phyloP scores from a whole-genome alignment of 2,888 invertebrate species.

The Thereva unica region DNA sequence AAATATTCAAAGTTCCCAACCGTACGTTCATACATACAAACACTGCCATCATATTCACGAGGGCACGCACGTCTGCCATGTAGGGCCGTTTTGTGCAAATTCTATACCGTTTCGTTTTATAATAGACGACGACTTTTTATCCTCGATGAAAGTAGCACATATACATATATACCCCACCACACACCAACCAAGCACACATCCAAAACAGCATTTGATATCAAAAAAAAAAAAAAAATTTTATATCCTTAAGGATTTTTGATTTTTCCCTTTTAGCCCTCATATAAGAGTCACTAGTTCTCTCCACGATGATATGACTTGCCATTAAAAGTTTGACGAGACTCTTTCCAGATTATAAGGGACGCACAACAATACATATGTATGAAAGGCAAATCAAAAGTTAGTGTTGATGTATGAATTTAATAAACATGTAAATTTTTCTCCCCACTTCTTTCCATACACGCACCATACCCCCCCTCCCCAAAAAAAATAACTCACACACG shows the following conservation, averaged over 20 bases:
- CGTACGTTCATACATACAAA: slow-evolving; percentile 1
- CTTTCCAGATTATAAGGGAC: too few species aligned
- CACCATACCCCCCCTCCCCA: too few species aligned
- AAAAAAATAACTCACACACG: too few species aligned
- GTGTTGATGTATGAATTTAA: slow-evolving; percentile 28
- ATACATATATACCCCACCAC: too few species aligned
- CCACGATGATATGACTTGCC: slow-evolving; percentile 29
- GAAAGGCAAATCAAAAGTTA: too few species aligned
- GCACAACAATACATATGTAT: slow-evolving; percentile 24
- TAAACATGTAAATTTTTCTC: slow-evolving; percentile 29
- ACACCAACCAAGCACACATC: too few species aligned
- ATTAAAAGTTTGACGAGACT: slow-evolving; percentile 26
- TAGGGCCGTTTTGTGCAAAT: slow-evolving; percentile 14
- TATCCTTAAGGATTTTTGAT: slow-evolving; percentile 9
- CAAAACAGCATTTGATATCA: too few species aligned
- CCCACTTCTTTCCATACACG: not conserved
- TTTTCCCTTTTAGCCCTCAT: slow-evolving; percentile 7
- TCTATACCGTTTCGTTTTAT: not conserved
- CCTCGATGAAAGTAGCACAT: too few species aligned
- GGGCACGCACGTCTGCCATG: slow-evolving; percentile 24
- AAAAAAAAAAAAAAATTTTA: slow-evolving; percentile 20
- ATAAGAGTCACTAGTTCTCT: not conserved
- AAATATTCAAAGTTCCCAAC: too few species aligned
- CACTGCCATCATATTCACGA: slow-evolving; percentile 16
- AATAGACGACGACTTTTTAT: too few species aligned